Percentiles rank a stretch among this genome's conserved stretches.
phyloP scores from a whole-genome alignment of 2,888 invertebrate species.

The Caenorhabditis imperialis region DNA sequence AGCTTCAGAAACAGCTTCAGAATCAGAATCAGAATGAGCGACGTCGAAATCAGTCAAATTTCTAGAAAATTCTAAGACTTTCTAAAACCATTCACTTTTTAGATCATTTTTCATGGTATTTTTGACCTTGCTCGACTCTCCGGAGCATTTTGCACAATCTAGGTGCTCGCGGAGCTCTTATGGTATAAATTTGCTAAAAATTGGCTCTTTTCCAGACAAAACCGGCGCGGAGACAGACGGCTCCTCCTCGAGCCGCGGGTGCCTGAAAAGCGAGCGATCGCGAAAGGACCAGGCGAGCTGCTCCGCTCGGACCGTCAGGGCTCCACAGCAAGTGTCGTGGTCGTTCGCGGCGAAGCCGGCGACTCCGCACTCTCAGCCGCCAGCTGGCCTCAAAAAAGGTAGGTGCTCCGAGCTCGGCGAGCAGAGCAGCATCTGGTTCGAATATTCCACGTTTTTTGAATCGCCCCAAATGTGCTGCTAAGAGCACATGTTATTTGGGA shows the following conservation, averaged over 20 bases:
- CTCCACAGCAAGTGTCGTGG: constrained; percentile 65
- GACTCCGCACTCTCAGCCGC: constrained; percentile 63
- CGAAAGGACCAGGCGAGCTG: constrained; percentile 30
- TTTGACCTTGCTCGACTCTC: too few relatives aligned
- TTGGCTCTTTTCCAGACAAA: constrained; percentile 48
- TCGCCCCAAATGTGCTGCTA: constrained; percentile 8
- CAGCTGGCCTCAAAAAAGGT: constrained; percentile 46
- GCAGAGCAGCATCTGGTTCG: too few relatives aligned
- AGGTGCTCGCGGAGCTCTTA: too few relatives aligned
- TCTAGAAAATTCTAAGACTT: too few relatives aligned
- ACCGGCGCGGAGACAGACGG: constrained; percentile 54
- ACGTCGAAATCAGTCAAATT: too few relatives aligned
- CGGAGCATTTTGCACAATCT: too few relatives aligned
- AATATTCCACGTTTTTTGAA: constrained; percentile 36
- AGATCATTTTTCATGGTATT: too few relatives aligned
- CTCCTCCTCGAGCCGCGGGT: constrained; percentile 52
- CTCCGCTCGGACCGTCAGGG: constrained; percentile 20
- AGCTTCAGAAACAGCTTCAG: too few relatives aligned
- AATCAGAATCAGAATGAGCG: too few relatives aligned
- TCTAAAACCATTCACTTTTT: too few relatives aligned
- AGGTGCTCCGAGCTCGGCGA: too few relatives aligned
- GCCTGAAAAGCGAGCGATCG: constrained; percentile 46
- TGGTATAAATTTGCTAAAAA: too few relatives aligned
- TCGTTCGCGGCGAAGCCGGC: constrained; percentile 61
- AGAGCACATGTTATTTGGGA: constrained; percentile 9